Base-by-base conservation (phyloP, 2,888 invertebrate species). In the Spialia ferax region DNA sequence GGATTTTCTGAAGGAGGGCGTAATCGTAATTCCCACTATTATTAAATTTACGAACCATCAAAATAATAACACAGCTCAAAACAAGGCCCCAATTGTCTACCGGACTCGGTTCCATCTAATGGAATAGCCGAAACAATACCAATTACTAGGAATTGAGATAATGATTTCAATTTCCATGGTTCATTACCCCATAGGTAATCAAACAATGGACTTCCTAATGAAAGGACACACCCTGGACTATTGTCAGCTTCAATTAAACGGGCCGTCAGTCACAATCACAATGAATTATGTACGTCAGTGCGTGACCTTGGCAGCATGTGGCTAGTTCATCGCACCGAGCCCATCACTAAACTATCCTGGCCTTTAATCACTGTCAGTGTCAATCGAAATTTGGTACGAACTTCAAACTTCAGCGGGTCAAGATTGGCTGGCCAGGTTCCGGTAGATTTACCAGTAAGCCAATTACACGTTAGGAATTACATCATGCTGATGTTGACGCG, bases 301-400 rank as follows among this genome's bases (percentile, higher is more conserved):
- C 63, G 54, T 73, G 76, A 77, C 83, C 83, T 82, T 82, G 80
- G 74, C 68, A 68, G 65, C 73, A 73, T 78, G 81, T 81, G 80
- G 77, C 54, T 73, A 72, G 80, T 75, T 79, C 81, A 78, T 71
- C 71, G 78, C 69, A 70, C 77, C 54, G 71, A 48, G 22, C n/a
- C 38, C 59, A 54, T 60, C 54, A 29, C 74, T 70, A 69, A 23
- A 38, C n/a, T 68, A 63, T 35, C 54, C 23, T 73, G 75, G 68
- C 32, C 71, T 20, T 29, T 55, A 18, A 22, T 63, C 13, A 23
- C 32, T 62, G 71, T 59, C 68, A 56, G 26, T 64, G 23, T 10
- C 29, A 26, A 32, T 55, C 23, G 10, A 22, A 48, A 55, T 20
- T 29, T n/a, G 20, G 15, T 23, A 10, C 15, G 11, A 18, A 32